Base-by-base conservation (phyloP, 2,888 invertebrate genomes). In the Arctia plantaginis region DNA sequence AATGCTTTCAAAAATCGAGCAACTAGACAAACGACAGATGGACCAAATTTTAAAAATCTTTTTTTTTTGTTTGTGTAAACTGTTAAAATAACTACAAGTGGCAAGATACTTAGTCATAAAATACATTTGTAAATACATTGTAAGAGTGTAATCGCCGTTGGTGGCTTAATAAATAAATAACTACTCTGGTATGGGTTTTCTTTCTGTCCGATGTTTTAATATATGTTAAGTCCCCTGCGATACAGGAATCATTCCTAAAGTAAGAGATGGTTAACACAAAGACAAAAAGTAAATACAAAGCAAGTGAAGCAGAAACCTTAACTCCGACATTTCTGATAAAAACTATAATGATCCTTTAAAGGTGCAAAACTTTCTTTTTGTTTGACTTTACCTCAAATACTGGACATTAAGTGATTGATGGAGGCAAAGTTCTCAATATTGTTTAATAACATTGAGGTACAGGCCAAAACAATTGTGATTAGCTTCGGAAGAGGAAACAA, bases 171-270 rank as follows among this genome's bases (percentile, higher is more conserved):
- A 41, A 41, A 15, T 41, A n/a, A n/a, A n/a, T 18, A 7, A 47
- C 47, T 47, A 1, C 47, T 47, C 7, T 6, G 7, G 20, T 18
- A 18, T 47, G 44, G 44, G 4, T 47, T 6, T 47, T 20, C 20
- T 47, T 47, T 47, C 20, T 47, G 10, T 39, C 41, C 41, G 1
- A 8, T 41, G 12, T 10, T 41, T 41, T 41, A 41, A 55, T n/a
- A 1, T 55, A n/a, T 23, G 10, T n/a, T 23, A 8, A 0, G 7
- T n/a, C 0, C n/a, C n/a, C 12, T 12, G 3, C n/a, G n/a, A n/a
- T 0, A 55, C 23, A 55, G 12, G 12, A 1, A 3, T 12, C 10
- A 51, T 55, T 2, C 23, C 7, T n/a, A 23, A 0, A 55, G n/a
- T n/a, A 55, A 10, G n/a, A 7, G n/a, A n/a, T 0, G 23, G 12